phyloP scores from a whole-genome alignment of 2,797 vertebrate species.

The Chelon labrosus region DNA sequence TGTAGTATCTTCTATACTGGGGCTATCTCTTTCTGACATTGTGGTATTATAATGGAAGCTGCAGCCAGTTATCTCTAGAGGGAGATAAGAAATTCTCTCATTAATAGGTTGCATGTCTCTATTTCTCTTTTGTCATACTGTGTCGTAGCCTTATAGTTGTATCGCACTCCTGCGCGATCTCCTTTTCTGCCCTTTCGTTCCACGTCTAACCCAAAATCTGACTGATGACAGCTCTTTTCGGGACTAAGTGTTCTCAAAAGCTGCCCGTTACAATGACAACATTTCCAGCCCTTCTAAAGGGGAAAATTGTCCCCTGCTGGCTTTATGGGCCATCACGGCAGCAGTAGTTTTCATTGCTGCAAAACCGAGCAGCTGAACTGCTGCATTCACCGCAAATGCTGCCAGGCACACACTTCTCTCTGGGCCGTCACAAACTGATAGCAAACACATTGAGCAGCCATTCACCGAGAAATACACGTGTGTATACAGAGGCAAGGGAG shows the following conservation, averaged over 20 bases:
- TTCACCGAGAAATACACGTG: conserved; percentile 50
- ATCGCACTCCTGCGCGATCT: background rate
- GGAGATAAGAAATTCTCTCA: conserved; percentile 65
- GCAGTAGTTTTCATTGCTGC: conserved; percentile 37
- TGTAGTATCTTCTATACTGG: conserved; percentile 64
- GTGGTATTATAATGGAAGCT: conserved; percentile 50
- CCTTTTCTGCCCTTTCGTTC: conserved; percentile 9
- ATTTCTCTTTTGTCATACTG: conserved; percentile 47
- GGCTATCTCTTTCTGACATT: conserved; percentile 43
- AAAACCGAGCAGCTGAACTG: conserved; percentile 30
- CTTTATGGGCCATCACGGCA: conserved; percentile 41
- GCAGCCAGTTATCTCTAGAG: conserved; percentile 59
- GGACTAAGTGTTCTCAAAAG: conserved; percentile 45
- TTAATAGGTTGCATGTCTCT: conserved; percentile 57
- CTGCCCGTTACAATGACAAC: conserved; percentile 57
- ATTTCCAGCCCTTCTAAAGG: conserved; percentile 46
- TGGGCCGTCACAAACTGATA: conserved; percentile 38
- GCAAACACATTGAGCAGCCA: conserved; percentile 47
- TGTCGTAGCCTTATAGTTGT: conserved; percentile 33
- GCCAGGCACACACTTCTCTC: conserved; percentile 47
- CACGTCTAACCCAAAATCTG: conserved; percentile 6
- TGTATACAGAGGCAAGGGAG: conserved; percentile 32
- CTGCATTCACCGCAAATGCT: conserved; percentile 29
- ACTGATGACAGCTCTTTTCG: conserved; percentile 26
- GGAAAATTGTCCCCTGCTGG: conserved; percentile 48